Conservation (phyloP, 2,113 vertebrate species). For the Propithecus coquereli region DNA sequence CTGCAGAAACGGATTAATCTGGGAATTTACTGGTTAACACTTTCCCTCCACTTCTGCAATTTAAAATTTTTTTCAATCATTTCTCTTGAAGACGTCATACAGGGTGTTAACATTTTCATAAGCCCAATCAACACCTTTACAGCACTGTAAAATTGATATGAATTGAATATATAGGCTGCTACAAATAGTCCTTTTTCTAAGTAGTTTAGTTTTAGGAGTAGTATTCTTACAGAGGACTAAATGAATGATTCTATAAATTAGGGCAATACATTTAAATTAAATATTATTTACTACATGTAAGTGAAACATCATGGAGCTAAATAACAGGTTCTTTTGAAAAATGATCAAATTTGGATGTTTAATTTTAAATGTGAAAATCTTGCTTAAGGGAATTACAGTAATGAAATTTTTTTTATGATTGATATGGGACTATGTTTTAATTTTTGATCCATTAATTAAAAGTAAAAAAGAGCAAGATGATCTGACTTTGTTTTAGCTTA, state of each 20-base stretch:
- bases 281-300: neutral
- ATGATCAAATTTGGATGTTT: neutral
- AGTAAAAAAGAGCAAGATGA: neutral
- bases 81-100: constrained; percentile 69
- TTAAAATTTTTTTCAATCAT: constrained; percentile 63
- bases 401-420: neutral
- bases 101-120: constrained; percentile 58
- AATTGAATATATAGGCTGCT: neutral
- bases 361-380: constrained; percentile 10
- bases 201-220: neutral
- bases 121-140: constrained; percentile 69
- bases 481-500: neutral
- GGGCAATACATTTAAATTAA: neutral
- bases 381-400: neutral
- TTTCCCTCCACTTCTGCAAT: constrained; percentile 49
- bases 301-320: neutral
- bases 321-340: neutral
- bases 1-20: constrained; percentile 60
- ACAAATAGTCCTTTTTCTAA: neutral
- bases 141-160: constrained; percentile 61
- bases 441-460: constrained; percentile 8
- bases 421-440: neutral
- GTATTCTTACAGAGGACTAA: neutral
- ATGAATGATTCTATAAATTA: neutral
- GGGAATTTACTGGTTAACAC: constrained; percentile 64